Conservation (phyloP, 2,888 invertebrate species). For the Geophilus truncorum region DNA sequence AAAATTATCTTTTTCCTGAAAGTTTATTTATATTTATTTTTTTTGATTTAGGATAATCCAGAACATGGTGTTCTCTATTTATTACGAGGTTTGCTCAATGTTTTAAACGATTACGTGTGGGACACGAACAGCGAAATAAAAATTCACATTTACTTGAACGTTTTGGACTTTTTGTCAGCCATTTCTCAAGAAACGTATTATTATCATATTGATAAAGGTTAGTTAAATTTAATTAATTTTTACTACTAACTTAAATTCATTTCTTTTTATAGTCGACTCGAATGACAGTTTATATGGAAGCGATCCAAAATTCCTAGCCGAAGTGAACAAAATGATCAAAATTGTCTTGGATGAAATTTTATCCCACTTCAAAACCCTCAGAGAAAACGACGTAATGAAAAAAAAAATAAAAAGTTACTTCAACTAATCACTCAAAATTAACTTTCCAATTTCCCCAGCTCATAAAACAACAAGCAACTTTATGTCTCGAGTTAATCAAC, state of each 20-base stretch:
- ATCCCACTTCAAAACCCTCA: constrained; percentile 62
- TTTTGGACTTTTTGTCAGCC: constrained; percentile 70
- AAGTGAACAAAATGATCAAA: constrained; percentile 70
- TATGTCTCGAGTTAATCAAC: constrained; percentile 62
- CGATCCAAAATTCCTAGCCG: constrained; percentile 75
- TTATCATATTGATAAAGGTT: constrained; percentile 80
- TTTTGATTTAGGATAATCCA: constrained; percentile 67
- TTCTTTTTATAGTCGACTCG: not conserved
- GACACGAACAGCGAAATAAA: constrained; percentile 57
- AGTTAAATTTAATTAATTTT: not conserved
- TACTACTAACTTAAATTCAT: not conserved
- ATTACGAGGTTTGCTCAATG: constrained; percentile 72
- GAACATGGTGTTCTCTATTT: constrained; percentile 80
- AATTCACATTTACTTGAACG: constrained; percentile 61
- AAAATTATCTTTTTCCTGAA: not conserved
- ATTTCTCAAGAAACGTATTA: constrained; percentile 76
- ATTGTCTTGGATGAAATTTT: constrained; percentile 73
- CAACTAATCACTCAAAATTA: no score
- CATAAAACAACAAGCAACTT: constrained; percentile 53
- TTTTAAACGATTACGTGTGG: constrained; percentile 62
- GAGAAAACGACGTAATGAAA: constrained; percentile 51
- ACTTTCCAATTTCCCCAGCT: no score
- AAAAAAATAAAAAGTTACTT: not conserved
- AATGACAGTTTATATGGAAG: constrained; percentile 84
- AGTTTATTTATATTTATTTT: not conserved